These are phyloP conservation scores for Mythimna lalbum DNA, from an alignment of 2,888 invertebrate species.

Conservation along the genomic window DNA sequence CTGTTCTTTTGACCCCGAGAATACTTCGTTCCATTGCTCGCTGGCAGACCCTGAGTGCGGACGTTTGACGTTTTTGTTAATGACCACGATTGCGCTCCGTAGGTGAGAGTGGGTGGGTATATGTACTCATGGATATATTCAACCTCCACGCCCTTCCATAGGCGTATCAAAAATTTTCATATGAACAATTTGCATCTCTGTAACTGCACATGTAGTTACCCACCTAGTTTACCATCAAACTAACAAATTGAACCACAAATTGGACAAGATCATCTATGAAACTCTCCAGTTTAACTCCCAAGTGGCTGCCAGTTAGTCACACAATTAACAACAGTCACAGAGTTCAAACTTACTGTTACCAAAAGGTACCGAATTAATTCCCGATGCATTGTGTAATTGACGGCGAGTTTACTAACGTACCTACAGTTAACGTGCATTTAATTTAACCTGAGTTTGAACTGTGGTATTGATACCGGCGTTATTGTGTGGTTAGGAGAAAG, in stretches of 20 bases:
- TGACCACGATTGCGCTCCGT: no score
- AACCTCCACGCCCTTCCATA: no score
- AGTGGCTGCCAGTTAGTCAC: constrained; percentile 43
- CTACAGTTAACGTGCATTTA: constrained; percentile 19
- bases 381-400: constrained; percentile 35
- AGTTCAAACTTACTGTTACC: constrained; percentile 20
- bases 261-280: constrained; percentile 3
- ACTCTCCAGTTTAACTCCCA: constrained; percentile 36
- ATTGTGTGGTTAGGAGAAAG: neutral
- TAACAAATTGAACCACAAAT: neutral
- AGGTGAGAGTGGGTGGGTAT: no score
- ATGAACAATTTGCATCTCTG: no score
- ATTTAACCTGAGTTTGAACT: constrained; percentile 10
- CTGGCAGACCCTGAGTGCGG: no score
- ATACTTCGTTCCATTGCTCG: no score
- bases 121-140: no score
- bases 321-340: constrained; percentile 45
- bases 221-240: neutral
- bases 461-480: neutral
- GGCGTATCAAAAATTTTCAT: no score
- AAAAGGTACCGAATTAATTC: constrained; percentile 38
- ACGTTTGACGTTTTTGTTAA: no score
- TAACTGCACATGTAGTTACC: neutral
- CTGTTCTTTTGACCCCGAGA: no score
- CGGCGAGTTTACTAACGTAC: constrained; percentile 3